Evolutionary conservation across 2,797 vertebrate genomes (phyloP), one percentile per base, ranked within the genome.

Genomic region (Acropternis orthonyx): DNA sequence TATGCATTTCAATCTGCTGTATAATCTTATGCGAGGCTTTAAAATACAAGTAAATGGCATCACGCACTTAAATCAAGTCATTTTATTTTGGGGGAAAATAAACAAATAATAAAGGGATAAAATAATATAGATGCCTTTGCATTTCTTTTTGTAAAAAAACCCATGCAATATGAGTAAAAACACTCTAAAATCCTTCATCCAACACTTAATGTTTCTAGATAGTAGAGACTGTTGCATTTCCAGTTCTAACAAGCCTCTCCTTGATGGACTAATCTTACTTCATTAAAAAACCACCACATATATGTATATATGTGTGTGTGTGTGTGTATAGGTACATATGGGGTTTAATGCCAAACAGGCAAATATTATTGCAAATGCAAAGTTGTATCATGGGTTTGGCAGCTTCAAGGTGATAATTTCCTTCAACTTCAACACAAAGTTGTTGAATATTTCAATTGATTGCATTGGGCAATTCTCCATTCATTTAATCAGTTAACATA

Each of bases 11-110:
- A 94, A 92, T 87, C 96, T 96, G 92, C 95, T 73, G 63, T 92
- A 93, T 89, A 96, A 90, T 75, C 90, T 94, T 95, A 96, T 84
- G 36, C 2, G 10, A 95, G 88, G 93, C 96, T 97, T 97, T 96
- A 96, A 98, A 97, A 97, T 72, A 97, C 96, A 94, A 97, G 97
- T 97, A 97, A 98, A 97, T 97, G 96, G 86, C 92, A 83, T 81
- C 68, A 21, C 13, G 2, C 58, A 46, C 87, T 97, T 97, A 96
- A 97, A 97, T 98, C 97, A 96, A 97, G 93, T 78, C 44, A 95
- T 80, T 94, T 94, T 96, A 90, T 96, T 97, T 97, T 95, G 93
- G 95, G 85, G 66, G 59, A 91, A 95, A 96, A 97, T 96, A 94
- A 93, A 92, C 87, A 95, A 97, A 96, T 96, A 88, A 96, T 93